phyloP scores from a whole-genome alignment of 2,888 invertebrate genomes.

The Sarcophaga caerulescens region DNA sequence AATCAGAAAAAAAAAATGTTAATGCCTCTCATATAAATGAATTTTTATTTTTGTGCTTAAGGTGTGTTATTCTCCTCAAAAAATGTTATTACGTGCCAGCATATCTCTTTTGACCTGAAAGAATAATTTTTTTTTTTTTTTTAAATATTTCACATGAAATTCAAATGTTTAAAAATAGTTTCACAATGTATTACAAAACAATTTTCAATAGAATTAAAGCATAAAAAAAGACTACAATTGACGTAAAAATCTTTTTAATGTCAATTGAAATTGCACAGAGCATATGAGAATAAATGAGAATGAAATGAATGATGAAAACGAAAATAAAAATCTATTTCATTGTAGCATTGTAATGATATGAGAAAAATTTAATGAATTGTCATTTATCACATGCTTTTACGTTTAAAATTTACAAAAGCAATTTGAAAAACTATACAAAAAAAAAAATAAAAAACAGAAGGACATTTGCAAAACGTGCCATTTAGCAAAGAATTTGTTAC shows the following conservation, averaged over 20 bases:
- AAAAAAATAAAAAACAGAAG: conserved; percentile 45
- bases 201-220: conserved; percentile 22
- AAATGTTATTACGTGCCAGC: too few species aligned
- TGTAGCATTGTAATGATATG: conserved; percentile 38
- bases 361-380: conserved; percentile 57
- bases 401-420: conserved; percentile 6
- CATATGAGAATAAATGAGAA: not conserved
- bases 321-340: conserved; percentile 8
- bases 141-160: not conserved
- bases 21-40: too few species aligned
- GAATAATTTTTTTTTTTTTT: not conserved
- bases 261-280: conserved; percentile 43
- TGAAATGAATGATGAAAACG: conserved; percentile 6
- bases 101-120: not conserved
- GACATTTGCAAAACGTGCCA: conserved; percentile 65
- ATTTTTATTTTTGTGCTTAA: too few species aligned
- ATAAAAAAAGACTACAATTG: conserved; percentile 32
- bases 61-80: too few species aligned
- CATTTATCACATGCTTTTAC: conserved; percentile 61
- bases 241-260: conserved; percentile 46
- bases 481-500: conserved; percentile 46
- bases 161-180: conserved; percentile 10
- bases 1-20: too few species aligned
- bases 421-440: not conserved
- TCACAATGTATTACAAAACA: conserved; percentile 38